These are phyloP conservation scores for Prosopocoilus inquinatus DNA, from an alignment of 2,888 invertebrate species.

Conservation along the genomic window DNA sequence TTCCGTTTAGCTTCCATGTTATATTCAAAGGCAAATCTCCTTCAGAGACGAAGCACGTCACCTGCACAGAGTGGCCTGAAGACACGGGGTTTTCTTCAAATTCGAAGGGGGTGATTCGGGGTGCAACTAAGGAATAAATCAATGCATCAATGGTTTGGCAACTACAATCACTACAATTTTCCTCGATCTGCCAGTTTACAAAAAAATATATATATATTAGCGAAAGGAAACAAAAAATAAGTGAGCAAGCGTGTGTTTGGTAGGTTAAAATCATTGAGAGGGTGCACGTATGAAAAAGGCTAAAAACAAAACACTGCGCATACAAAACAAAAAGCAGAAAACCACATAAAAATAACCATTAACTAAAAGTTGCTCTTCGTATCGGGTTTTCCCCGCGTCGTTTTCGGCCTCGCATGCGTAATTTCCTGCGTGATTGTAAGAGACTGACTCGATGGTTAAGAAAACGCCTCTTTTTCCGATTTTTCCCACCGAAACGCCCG, in stretches of 20 bases:
- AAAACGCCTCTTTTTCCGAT: slow-evolving; percentile 62
- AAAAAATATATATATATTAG: too few relatives aligned
- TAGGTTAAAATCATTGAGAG: too few relatives aligned
- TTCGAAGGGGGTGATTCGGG: slow-evolving; percentile 62
- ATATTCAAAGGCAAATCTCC: slow-evolving; percentile 72
- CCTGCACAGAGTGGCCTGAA: slow-evolving; percentile 62
- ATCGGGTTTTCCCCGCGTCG: slow-evolving; percentile 61
- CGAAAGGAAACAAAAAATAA: slow-evolving; percentile 4
- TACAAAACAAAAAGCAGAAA: slow-evolving; percentile 18
- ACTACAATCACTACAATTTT: neutral
- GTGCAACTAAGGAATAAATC: slow-evolving; percentile 48
- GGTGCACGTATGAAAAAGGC: neutral
- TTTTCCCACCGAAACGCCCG: slow-evolving; percentile 57
- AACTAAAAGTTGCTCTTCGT: slow-evolving; percentile 62
- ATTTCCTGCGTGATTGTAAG: slow-evolving; percentile 64
- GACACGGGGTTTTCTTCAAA: slow-evolving; percentile 64
- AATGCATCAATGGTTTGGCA: slow-evolving; percentile 1
- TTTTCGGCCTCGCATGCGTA: slow-evolving; percentile 67
- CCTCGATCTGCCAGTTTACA: neutral
- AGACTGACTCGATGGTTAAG: slow-evolving; percentile 67
- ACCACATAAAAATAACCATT: slow-evolving; percentile 56
- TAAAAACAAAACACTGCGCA: slow-evolving; percentile 45
- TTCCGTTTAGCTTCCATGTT: slow-evolving; percentile 70
- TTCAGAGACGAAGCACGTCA: slow-evolving; percentile 63
- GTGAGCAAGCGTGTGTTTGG: neutral